Base-by-base conservation (phyloP, 2,888 invertebrate genomes). In the Epicampocera succincta region DNA sequence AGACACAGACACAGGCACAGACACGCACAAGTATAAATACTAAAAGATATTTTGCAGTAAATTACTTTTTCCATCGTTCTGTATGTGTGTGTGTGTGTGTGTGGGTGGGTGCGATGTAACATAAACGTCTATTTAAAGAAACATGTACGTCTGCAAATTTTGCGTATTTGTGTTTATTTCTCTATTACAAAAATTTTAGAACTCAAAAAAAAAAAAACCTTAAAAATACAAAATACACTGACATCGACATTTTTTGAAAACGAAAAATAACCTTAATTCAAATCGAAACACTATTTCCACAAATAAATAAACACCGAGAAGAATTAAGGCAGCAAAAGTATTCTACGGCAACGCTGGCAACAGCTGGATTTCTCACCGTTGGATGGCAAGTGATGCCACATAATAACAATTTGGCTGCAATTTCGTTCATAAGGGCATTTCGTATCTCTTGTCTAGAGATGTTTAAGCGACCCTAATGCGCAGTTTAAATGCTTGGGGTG, bases 31-130 rank as follows among this genome's bases (percentile, higher is more conserved):
- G 6, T 9, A 9, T 33, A 33, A 11, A 25, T 56, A 69, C 29
- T 56, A 17, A 46, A 65, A 40, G 56, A 58, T 66, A 65, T 48
- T 48, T 29, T 40, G 25, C 8, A 65, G 65, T 74, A 66, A 74
- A 74, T 74, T 48, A 66, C 38, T 65, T 74, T 66, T 65, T 40
- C 12, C 21, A 44, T 56, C 17, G 38, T 19, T 5, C 15, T 38
- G 33, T 19, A n/a, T 40, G 3, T 38, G 9, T 15, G 17, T 21
- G 21, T 52, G 21, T 21, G 1, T 44, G 25, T 25, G 25, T 44
- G 17, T 33, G 3, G 19, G 8, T 21, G 40, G n/a, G 11, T 44
- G 1, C 54, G 46, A 12, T 40, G 13, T 38, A 8, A 19, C 3
- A 50, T 13, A 54, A 54, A 68, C 44, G 17, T 42, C 40, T 60